A percentile compares a stretch with the other conserved stretches of the same genome.
Evolutionary conservation across 2,888 invertebrate genomes (phyloP).

Genomic region (Patella caerulea): DNA sequence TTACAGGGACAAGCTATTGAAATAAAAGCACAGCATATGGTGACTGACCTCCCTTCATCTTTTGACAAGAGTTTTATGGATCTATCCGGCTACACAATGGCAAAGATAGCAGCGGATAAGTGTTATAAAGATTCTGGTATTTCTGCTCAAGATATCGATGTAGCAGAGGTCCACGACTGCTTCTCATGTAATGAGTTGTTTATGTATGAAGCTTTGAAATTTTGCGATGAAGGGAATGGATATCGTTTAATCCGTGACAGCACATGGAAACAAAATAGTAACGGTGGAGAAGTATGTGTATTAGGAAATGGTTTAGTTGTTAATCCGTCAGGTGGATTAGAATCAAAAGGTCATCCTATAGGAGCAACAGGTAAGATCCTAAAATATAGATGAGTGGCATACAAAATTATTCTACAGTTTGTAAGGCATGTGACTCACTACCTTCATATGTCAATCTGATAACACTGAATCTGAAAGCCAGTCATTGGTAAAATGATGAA

Average conservation of each 20-base stretch:
- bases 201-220: conserved; percentile 90
- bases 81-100: conserved; percentile 93
- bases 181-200: conserved; percentile 97
- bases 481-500: no score
- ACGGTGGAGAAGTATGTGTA: conserved; percentile 81
- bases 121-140: conserved; percentile 49
- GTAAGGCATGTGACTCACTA: no score
- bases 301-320: conserved; percentile 89
- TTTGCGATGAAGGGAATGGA: conserved; percentile 54
- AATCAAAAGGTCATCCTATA: conserved; percentile 97
- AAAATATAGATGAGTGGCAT: no score
- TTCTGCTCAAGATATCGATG: conserved; percentile 52
- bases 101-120: conserved; percentile 78
- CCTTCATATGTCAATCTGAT: no score
- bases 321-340: conserved; percentile 98
- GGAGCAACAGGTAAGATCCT: conserved; percentile 87
- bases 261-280: conserved; percentile 52
- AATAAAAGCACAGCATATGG: conserved; percentile 97
- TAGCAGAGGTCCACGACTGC: conserved; percentile 86
- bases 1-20: conserved; percentile 91
- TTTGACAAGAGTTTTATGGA: conserved; percentile 85
- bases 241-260: conserved; percentile 49
- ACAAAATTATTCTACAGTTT: no score
- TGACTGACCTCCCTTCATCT: conserved; percentile 87
- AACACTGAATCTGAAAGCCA: no score